phyloP scores from a whole-genome alignment of 2,113 vertebrate species.

The Syngnathoides biaculeatus region DNA sequence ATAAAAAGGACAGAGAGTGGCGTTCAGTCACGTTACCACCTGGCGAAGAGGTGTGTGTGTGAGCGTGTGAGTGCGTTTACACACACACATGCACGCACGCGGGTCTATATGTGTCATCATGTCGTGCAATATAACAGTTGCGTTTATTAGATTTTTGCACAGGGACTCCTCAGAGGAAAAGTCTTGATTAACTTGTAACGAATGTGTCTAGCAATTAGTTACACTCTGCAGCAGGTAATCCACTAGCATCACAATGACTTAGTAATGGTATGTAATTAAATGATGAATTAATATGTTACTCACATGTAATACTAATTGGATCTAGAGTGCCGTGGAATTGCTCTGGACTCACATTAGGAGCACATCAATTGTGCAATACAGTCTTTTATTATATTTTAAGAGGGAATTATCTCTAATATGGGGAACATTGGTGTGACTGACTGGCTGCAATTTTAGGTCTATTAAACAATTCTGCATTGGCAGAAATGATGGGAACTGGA shows the following conservation, averaged over 20 bases:
- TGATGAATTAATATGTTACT: slow-evolving; percentile 59
- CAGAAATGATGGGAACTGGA: background rate
- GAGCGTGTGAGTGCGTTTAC: background rate
- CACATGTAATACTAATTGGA: slow-evolving; percentile 56
- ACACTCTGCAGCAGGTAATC: slow-evolving; percentile 61
- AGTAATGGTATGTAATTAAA: slow-evolving; percentile 67
- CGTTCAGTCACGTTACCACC: slow-evolving; percentile 43
- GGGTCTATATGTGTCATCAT: background rate
- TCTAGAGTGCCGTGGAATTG: slow-evolving; percentile 38
- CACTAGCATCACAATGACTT: slow-evolving; percentile 58
- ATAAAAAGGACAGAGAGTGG: slow-evolving; percentile 51
- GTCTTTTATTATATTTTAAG: slow-evolving; percentile 20
- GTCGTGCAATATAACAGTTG: slow-evolving; percentile 25
- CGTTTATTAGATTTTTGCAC: slow-evolving; percentile 54
- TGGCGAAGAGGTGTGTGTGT: slow-evolving; percentile 33
- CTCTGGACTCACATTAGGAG: slow-evolving; percentile 30
- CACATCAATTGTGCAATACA: slow-evolving; percentile 16
- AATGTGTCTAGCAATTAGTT: slow-evolving; percentile 64
- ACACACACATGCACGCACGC: no score
- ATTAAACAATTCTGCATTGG: background rate
- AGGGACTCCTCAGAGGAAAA: slow-evolving; percentile 58
- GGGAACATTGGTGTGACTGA: background rate
- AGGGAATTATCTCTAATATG: background rate
- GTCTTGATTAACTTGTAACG: slow-evolving; percentile 62
- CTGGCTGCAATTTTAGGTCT: background rate